A percentile compares a stretch with the other conserved stretches of the same genome.
These are phyloP conservation scores for Dicerorhinus sumatrensis DNA, from an alignment of 2,113 vertebrate species.

Conservation along the genomic window DNA sequence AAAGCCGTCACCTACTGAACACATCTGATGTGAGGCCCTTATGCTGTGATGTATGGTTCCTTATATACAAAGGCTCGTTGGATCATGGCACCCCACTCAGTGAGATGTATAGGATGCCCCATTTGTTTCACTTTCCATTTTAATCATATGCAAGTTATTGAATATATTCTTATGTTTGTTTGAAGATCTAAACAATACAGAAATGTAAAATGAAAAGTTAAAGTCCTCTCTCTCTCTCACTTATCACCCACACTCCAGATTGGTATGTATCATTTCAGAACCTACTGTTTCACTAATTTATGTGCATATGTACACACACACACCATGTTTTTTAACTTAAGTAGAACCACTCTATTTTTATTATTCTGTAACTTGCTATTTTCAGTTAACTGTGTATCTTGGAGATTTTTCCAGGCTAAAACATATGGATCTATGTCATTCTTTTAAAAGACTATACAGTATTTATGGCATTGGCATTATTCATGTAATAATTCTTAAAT, in stretches of 20 bases:
- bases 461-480: not conserved
- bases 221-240: not conserved
- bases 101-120: not conserved
- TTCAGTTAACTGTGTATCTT: not conserved
- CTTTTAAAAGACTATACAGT: not conserved
- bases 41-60: rapidly evolving
- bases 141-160: not conserved
- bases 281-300: not conserved
- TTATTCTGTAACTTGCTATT: not conserved
- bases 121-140: not conserved
- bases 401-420: not conserved
- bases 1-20: not conserved
- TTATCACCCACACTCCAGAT: no score
- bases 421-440: not conserved
- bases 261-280: not conserved
- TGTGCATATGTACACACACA: no score
- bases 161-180: not conserved
- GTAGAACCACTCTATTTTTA: not conserved
- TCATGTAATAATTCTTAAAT: not conserved
- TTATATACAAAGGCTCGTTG: rapidly evolving
- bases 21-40: rapidly evolving
- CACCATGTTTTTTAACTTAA: not conserved
- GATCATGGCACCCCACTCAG: not conserved
- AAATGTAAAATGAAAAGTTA: not conserved
- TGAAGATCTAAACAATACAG: not conserved